phyloP scores from a whole-genome alignment of 2,113 vertebrate species.

The Atractosteus spatula region DNA sequence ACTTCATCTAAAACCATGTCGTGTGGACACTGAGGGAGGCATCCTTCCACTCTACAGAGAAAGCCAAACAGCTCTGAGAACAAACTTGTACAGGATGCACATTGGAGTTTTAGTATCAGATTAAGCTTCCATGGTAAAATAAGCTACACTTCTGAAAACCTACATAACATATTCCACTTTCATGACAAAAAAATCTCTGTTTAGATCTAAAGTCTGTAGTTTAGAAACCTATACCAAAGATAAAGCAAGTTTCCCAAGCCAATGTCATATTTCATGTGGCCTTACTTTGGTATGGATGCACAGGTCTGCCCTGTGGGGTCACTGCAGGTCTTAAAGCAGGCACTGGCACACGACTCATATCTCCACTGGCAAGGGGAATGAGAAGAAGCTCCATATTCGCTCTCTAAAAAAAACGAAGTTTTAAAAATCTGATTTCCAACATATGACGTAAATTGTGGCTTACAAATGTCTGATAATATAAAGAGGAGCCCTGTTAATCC shows the following conservation, averaged over 20 bases:
- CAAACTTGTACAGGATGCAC: neutral
- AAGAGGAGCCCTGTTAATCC: too few relatives aligned
- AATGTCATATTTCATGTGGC: neutral
- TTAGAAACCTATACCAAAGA: neutral
- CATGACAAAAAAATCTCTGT: neutral
- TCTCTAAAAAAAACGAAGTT: constrained; percentile 59
- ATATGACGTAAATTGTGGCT: too few relatives aligned
- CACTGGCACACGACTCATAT: constrained; percentile 82
- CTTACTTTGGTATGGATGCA: constrained; percentile 79
- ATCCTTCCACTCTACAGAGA: constrained; percentile 85
- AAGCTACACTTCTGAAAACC: too few relatives aligned
- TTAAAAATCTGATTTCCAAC: too few relatives aligned
- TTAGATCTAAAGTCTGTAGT: neutral
- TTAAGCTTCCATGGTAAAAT: too few relatives aligned
- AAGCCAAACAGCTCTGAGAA: constrained; percentile 22
- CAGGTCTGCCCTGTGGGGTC: constrained; percentile 79
- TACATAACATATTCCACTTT: too few relatives aligned
- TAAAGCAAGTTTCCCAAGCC: neutral
- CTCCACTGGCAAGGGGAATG: constrained; percentile 82
- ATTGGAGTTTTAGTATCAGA: too few relatives aligned
- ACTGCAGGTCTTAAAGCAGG: constrained; percentile 89
- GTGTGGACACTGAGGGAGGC: constrained; percentile 77
- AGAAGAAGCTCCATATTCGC: constrained; percentile 45
- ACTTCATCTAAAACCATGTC: constrained; percentile 90
- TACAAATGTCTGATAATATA: too few relatives aligned